These are phyloP conservation scores for Aphelenchoides fujianensis DNA, from an alignment of 1,140 invertebrate species.

Conservation along the genomic window DNA sequence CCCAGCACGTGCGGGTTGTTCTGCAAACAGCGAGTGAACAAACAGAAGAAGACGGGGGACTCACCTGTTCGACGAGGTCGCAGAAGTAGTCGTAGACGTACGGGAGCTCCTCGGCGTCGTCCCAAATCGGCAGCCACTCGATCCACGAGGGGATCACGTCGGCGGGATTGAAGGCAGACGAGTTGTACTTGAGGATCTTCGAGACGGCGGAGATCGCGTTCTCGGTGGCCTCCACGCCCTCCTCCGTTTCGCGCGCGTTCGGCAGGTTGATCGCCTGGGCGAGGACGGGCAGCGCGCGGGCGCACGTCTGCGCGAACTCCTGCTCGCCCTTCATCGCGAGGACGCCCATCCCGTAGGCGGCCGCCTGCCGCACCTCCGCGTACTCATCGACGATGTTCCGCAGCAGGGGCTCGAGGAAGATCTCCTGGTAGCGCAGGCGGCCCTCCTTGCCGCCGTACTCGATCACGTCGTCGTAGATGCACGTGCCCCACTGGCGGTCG, in stretches of 20 bases:
- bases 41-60: neutral
- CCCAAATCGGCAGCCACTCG: conserved; percentile 87
- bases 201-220: conserved; percentile 95
- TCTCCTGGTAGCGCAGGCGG: conserved; percentile 71
- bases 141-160: conserved; percentile 84
- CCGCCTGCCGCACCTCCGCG: conserved; percentile 88
- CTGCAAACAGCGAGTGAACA: conserved; percentile 52
- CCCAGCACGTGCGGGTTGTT: conserved; percentile 83
- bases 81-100: conserved; percentile 91
- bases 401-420: conserved; percentile 78
- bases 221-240: conserved; percentile 71
- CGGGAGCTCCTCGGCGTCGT: conserved; percentile 86
- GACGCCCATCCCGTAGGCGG: conserved; percentile 90
- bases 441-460: conserved; percentile 74
- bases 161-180: conserved; percentile 76
- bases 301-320: conserved; percentile 54
- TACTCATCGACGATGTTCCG: conserved; percentile 74
- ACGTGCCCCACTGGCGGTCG: conserved; percentile 94
- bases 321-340: conserved; percentile 85
- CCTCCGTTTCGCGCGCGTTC: conserved; percentile 69
- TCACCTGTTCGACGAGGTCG: conserved; percentile 76
- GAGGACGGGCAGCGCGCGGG: conserved; percentile 31
- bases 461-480: conserved; percentile 95
- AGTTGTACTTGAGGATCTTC: conserved; percentile 93
- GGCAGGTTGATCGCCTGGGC: conserved; percentile 29